These are phyloP conservation scores for Drosophila pruinosa DNA, from an alignment of 1,140 invertebrate species.

Conservation along the genomic window DNA sequence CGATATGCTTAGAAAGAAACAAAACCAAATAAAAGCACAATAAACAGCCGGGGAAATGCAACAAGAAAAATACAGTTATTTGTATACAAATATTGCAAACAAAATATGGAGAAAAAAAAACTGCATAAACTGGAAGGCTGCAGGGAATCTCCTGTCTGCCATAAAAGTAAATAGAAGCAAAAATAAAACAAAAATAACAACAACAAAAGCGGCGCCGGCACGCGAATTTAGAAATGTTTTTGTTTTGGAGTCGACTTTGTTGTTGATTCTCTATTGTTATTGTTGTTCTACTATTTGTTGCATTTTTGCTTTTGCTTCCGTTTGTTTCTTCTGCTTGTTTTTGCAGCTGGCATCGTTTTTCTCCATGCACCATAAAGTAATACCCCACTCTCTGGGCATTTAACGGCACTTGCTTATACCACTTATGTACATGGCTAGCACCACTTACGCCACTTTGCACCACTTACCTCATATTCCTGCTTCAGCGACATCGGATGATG, in stretches of 20 bases:
- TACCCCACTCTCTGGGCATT: conserved; percentile 28
- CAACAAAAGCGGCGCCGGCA: conserved; percentile 54
- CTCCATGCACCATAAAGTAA: conserved; percentile 48
- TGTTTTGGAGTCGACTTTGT: conserved; percentile 25
- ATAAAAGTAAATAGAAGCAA: conserved; percentile 62
- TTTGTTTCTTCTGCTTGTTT: neutral
- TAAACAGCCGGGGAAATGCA: conserved; percentile 21
- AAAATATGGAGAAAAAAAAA: conserved; percentile 8
- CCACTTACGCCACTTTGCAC: conserved; percentile 76
- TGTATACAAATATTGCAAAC: conserved; percentile 47
- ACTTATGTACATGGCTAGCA: conserved; percentile 78
- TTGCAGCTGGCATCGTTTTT: conserved; percentile 14
- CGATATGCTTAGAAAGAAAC: conserved; percentile 56
- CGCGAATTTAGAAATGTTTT: conserved; percentile 71
- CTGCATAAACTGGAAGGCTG: conserved; percentile 10
- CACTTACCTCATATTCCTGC: conserved; percentile 86
- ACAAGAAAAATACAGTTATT: conserved; percentile 58
- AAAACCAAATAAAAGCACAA: neutral
- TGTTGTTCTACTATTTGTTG: neutral
- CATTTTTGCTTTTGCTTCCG: conserved; percentile 42
- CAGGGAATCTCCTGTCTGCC: conserved; percentile 21
- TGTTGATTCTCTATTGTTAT: conserved; percentile 12
- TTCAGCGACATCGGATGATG: conserved; percentile 85
- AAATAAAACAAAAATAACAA: conserved; percentile 16
- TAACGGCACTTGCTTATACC: conserved; percentile 39